phyloP scores from a whole-genome alignment of 37 sponge, comb jelly and placozoan species.

The Ephydatia muelleri region DNA sequence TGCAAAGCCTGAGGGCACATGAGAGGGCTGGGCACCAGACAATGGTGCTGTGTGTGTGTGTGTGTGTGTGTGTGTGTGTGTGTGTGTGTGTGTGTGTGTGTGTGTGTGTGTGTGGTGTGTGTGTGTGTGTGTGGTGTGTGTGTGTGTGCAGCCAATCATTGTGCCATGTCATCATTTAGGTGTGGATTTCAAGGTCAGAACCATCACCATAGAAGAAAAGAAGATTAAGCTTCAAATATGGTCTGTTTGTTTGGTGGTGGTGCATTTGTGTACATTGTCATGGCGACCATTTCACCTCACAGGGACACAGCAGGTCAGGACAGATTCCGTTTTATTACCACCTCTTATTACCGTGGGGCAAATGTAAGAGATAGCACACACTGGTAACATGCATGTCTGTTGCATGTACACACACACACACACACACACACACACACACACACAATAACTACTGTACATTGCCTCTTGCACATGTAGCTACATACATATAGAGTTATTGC shows the following conservation, averaged over 20 bases:
- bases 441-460: too few relatives aligned
- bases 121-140: too few relatives aligned
- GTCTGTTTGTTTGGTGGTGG: neutral
- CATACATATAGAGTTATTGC: neutral
- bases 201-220: slow-evolving; percentile 71
- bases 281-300: neutral
- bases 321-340: slow-evolving; percentile 94
- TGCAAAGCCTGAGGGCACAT: too few relatives aligned
- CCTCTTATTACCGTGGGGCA: slow-evolving; percentile 94
- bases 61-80: neutral
- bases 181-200: slow-evolving; percentile 88
- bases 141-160: too few relatives aligned
- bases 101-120: too few relatives aligned
- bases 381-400: too few relatives aligned
- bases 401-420: too few relatives aligned
- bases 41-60: neutral
- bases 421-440: neutral
- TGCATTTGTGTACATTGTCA: neutral
- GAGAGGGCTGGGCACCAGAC: too few relatives aligned
- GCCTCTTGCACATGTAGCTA: too few relatives aligned
- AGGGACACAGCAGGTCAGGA: slow-evolving; percentile 98
- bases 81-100: neutral
- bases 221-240: slow-evolving; percentile 73
- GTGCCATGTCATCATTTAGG: slow-evolving; percentile 19
- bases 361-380: slow-evolving; percentile 82